phyloP scores from a whole-genome alignment of 2,797 vertebrate species.

The Pyrocephalus nanus region DNA sequence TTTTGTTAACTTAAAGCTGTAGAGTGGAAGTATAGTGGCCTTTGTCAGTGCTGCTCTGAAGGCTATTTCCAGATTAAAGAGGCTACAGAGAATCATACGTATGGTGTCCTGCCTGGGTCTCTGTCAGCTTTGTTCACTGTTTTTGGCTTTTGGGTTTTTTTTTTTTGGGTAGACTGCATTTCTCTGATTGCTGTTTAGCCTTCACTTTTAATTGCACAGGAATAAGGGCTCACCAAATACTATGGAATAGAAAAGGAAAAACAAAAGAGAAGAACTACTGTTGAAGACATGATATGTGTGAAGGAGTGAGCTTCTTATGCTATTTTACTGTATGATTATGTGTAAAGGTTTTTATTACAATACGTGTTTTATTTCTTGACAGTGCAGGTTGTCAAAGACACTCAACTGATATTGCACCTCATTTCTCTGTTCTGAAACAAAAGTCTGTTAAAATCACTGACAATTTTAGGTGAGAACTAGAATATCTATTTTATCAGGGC shows the following conservation, averaged over 20 bases:
- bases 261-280: neutral
- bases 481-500: neutral
- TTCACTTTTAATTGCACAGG: neutral
- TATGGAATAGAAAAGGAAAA: neutral
- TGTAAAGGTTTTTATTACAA: neutral
- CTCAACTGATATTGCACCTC: neutral
- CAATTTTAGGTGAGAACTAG: neutral
- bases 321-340: neutral
- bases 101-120: neutral
- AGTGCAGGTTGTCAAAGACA: neutral
- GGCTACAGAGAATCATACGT: accelerated
- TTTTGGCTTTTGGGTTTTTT: neutral
- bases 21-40: neutral
- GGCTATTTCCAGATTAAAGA: neutral
- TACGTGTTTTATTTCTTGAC: neutral
- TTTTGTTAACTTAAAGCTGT: neutral
- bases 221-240: neutral
- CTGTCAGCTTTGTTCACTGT: neutral
- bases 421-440: neutral
- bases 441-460: conserved; percentile 18
- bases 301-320: neutral
- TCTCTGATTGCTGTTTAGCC: neutral
- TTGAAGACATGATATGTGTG: neutral
- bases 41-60: neutral
- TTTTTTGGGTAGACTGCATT: neutral